Base-by-base conservation (phyloP, 2,113 vertebrate species). In the Tragelaphus buxtoni region DNA sequence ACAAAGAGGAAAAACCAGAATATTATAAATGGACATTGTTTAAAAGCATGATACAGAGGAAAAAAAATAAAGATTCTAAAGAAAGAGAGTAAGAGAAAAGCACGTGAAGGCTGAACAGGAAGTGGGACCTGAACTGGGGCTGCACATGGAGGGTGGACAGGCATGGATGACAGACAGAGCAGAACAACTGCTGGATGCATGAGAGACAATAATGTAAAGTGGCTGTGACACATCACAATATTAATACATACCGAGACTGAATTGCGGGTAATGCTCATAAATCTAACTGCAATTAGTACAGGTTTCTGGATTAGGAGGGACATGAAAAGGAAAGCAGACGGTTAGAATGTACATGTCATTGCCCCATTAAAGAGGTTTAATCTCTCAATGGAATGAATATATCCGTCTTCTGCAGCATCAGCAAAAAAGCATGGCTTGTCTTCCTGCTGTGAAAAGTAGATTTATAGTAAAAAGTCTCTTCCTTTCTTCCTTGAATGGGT, bases 201-300 rank as follows among this genome's bases (percentile, higher is more conserved):
- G 90, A 91, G 82, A 98, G 97, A 99, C 97, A 97, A 85, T 81
- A 95, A 97, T 98, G 98, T 86, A 35, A 97, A 39, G 95, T 97
- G 87, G 97, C 76, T 85, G 88, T 96, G 83, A 95, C 79, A 91
- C 97, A 97, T 42, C 7, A 92, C 92, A 86, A 97, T 97, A 98
- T 98, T 96, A 95, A 99, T 99, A 99, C 99, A 99, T 99, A 99
- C 99, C 99, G 99, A 99, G 98, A 99, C 98, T 98, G 99, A 99
- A 97, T 92, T 99, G 99, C 99, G 99, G 98, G 98, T 99, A 99
- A 99, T 99, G 99, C 99, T 99, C 99, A 99, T 99, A 99, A 99
- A 99, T 99, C 99, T 99, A 99, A 99, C 99, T 97, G 99, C 99
- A 99, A 99, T 99, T 99, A 99, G 98, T 99, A 99, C 99, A 32